A percentile compares a stretch with the other conserved stretches of the same genome.
Conservation (phyloP, 2,113 vertebrate genomes). For the Sinocyclocheilus grahami region DNA sequence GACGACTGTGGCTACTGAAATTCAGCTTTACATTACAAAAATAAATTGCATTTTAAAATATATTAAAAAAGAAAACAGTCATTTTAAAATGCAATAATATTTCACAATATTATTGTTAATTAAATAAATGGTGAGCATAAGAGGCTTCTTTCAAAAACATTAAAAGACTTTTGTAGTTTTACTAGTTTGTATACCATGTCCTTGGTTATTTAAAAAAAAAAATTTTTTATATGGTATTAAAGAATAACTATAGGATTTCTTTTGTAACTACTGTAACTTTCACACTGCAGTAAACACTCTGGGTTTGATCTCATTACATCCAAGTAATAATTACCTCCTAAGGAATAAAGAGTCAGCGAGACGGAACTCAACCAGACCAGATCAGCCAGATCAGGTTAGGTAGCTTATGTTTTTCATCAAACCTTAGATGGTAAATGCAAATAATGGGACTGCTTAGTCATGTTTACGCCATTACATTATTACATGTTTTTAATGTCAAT, state of each 20-base stretch:
- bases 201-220: no score
- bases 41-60: no score
- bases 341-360: neutral
- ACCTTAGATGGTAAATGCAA: neutral
- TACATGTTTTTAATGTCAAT: neutral
- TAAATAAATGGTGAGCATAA: no score
- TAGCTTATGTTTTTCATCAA: neutral
- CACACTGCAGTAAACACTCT: neutral
- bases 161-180: neutral
- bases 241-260: neutral
- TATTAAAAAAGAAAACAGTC: no score
- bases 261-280: slow-evolving; percentile 13
- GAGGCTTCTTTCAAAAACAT: neutral
- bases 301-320: no score
- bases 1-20: no score
- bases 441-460: neutral
- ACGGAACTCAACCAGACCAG: no score
- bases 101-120: no score
- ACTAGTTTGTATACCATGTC: neutral
- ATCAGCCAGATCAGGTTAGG: no score
- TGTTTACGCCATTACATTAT: neutral
- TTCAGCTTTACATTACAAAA: no score
- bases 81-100: no score
- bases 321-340: no score
- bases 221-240: neutral